phyloP scores from a whole-genome alignment of 2,113 vertebrate species.

The Entelurus aequoreus region DNA sequence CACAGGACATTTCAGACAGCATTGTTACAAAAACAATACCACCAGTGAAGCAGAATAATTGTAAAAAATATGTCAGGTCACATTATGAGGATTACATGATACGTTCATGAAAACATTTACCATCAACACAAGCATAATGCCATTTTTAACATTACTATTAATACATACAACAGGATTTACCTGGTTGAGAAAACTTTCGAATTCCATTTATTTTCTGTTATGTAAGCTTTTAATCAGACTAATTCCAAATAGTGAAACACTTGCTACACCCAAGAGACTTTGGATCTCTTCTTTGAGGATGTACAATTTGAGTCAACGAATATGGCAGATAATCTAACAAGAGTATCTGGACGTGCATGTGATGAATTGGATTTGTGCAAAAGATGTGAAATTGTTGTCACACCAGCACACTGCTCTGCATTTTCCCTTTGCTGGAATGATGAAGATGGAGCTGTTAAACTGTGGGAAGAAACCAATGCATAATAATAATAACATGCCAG shows the following conservation, averaged over 20 bases:
- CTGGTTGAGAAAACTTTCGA: background rate
- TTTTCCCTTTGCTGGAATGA: conserved; percentile 12
- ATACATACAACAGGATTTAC: too few species aligned
- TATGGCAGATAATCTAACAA: background rate
- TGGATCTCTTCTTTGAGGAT: conserved; percentile 21
- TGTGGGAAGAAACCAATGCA: conserved; percentile 13
- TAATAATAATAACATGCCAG: too few species aligned
- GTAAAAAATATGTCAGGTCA: background rate
- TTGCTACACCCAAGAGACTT: conserved; percentile 57
- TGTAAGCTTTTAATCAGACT: background rate
- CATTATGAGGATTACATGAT: background rate
- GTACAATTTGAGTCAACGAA: background rate
- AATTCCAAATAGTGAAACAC: background rate
- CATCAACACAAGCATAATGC: background rate
- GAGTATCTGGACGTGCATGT: background rate
- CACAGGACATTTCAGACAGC: background rate
- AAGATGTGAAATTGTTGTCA: conserved; percentile 11
- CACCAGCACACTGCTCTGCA: background rate
- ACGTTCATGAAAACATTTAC: background rate
- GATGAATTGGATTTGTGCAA: conserved; percentile 13
- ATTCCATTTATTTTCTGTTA: too few species aligned
- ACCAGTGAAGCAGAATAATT: background rate
- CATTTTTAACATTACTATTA: background rate
- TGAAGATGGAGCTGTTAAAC: conserved; percentile 20
- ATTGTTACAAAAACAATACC: background rate